Percentiles rank a stretch among this genome's conserved stretches.
Conservation (phyloP, 2,113 vertebrate species). For the Gulo gulo region DNA sequence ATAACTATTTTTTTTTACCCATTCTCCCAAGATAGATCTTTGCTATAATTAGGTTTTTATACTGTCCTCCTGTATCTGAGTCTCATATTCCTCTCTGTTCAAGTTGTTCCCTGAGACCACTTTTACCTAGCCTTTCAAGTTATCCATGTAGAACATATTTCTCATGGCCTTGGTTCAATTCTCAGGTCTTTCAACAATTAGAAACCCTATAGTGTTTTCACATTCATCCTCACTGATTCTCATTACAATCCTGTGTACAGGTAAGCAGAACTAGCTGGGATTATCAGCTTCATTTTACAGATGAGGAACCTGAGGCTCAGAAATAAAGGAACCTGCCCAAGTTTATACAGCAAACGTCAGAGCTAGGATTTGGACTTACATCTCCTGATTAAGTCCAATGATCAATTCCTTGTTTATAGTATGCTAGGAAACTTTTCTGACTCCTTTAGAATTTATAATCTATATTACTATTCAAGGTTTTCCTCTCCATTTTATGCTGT, state of each 20-base stretch:
- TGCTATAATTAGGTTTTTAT: background rate
- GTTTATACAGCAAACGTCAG: background rate
- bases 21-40: background rate
- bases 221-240: background rate
- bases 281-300: conserved; percentile 24
- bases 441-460: background rate
- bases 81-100: conserved; percentile 17
- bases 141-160: background rate
- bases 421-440: background rate
- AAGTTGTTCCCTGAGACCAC: background rate
- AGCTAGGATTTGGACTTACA: background rate
- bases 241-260: conserved; percentile 5
- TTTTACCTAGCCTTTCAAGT: conserved; percentile 13
- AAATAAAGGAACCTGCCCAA: background rate
- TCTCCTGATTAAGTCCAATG: background rate
- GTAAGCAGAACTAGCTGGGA: background rate
- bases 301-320: conserved; percentile 12
- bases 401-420: background rate
- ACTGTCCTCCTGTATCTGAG: background rate
- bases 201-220: conserved; percentile 12
- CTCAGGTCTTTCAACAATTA: conserved; percentile 13
- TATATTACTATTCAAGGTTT: background rate
- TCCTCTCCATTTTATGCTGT: background rate
- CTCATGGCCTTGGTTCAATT: conserved; percentile 34
- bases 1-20: background rate